Base-by-base conservation (phyloP, 2,797 vertebrate species). In the Botia kubotai region DNA sequence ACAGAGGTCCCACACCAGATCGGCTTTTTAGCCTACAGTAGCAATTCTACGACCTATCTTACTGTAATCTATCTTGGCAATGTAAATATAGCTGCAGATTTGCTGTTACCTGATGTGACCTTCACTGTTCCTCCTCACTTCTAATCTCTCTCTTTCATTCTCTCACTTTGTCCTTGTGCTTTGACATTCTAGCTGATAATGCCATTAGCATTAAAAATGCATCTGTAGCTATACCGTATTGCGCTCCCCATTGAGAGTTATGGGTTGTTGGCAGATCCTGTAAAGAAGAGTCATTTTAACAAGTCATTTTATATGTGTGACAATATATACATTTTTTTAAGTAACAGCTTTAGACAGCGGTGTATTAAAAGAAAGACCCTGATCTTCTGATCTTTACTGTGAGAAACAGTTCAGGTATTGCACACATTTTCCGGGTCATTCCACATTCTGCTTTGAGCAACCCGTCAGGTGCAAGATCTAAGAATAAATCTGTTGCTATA, bases 41-140 rank as follows among this genome's bases (percentile, higher is more conserved):
- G 13, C 76, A 33, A 48, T 43, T 19, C 65, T 78, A 0, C 3
- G 50, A 82, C 81, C 91, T 89, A 90, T 90, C 88, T 85, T 72
- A 83, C 78, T 85, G 86, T 93, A 93, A 93, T 93, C 92, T 92
- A 88, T 88, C 90, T 91, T 92, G 91, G 88, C 89, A 87, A 89
- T 90, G 90, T 89, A 91, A 88, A 62, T 62, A 48, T 63, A 67
- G 43, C 46, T 19, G 46, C 39, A 57, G 19, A 21, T 50, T 26
- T 23, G 66, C 46, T 36, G 73, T 57, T 48, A 23, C n/a, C 21
- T 63, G 58, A 63, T 57, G 36, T 60, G 66, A 83, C 86, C 70
- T 80, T 71, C 39, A 60, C 63, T 53, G 16, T 23, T 36, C 36
- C 7, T 68, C 2, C 10, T 2, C n/a, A 48, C 70, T 21, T 46